Conservation (phyloP, 2,113 vertebrate species). For the Sinosuthora webbiana region DNA sequence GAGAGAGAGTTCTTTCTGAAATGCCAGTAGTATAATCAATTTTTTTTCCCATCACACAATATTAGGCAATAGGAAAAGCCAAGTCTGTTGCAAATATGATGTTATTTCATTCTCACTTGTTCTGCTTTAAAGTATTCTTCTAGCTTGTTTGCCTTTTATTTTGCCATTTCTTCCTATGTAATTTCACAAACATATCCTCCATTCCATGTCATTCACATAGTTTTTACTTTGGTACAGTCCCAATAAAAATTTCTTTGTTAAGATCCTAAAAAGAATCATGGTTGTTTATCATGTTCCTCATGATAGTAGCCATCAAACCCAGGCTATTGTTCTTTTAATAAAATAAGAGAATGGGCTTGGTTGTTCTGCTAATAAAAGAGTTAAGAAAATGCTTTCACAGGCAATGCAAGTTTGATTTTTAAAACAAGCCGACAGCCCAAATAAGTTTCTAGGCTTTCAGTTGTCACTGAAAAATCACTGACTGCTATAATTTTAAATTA, state of each 20-base stretch:
- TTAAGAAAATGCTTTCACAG: constrained; percentile 7
- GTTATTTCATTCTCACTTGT: neutral
- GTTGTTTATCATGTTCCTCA: neutral
- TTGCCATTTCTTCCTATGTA: neutral
- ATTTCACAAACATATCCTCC: neutral
- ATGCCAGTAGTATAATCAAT: neutral
- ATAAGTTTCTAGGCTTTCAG: constrained; percentile 26
- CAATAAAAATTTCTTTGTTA: neutral
- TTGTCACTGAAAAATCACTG: constrained; percentile 5
- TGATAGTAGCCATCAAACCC: neutral
- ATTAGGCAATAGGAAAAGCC: neutral
- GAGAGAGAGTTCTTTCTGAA: neutral
- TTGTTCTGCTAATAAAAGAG: neutral
- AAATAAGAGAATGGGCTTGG: neutral
- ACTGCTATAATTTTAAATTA: constrained; percentile 44
- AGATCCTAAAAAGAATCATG: neutral
- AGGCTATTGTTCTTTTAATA: neutral
- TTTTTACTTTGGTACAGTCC: neutral
- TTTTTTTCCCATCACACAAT: no score
- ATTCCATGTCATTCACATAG: neutral
- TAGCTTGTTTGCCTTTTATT: neutral
- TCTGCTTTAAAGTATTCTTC: neutral
- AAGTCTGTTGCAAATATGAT: neutral
- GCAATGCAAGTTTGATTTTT: constrained; percentile 32
- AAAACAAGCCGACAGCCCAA: constrained; percentile 13